Conservation (phyloP, 2,113 vertebrate genomes). For the Trematomus loennbergii region DNA sequence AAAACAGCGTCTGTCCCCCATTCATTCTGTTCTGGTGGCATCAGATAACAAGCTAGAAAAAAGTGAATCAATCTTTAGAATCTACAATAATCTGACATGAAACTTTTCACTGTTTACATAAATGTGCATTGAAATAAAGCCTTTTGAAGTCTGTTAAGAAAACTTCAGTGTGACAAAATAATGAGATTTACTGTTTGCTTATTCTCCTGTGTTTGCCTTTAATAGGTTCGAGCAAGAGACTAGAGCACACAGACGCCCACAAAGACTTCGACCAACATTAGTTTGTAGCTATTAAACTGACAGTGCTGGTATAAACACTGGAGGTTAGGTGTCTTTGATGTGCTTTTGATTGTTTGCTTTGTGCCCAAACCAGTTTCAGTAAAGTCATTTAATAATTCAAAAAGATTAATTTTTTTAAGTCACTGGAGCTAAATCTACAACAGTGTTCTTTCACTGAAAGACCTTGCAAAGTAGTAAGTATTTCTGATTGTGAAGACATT, state of each 20-base stretch:
- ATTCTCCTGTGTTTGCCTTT: constrained; percentile 13
- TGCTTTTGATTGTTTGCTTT: background rate
- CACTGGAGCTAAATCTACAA: background rate
- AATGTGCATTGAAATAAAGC: background rate
- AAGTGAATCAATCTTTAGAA: background rate
- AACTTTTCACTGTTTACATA: background rate
- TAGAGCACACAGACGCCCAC: background rate
- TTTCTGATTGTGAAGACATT: background rate
- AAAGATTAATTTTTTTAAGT: too few relatives aligned
- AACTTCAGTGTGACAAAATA: background rate
- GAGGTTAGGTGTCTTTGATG: background rate
- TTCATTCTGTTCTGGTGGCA: background rate
- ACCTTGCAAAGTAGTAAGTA: background rate
- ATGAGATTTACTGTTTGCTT: background rate
- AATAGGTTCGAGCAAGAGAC: background rate
- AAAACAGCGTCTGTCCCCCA: background rate
- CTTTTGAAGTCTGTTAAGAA: constrained; percentile 5
- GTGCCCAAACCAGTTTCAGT: background rate
- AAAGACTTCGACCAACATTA: background rate
- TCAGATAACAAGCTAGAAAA: background rate
- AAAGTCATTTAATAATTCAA: background rate
- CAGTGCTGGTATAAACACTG: background rate
- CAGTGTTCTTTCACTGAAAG: background rate
- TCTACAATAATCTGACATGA: background rate
- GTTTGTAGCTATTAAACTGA: background rate